Percentiles rank a stretch among this genome's conserved stretches.
These are phyloP conservation scores for Psilopogon haemacephalus DNA, from an alignment of 2,113 vertebrate genomes.

Conservation along the genomic window DNA sequence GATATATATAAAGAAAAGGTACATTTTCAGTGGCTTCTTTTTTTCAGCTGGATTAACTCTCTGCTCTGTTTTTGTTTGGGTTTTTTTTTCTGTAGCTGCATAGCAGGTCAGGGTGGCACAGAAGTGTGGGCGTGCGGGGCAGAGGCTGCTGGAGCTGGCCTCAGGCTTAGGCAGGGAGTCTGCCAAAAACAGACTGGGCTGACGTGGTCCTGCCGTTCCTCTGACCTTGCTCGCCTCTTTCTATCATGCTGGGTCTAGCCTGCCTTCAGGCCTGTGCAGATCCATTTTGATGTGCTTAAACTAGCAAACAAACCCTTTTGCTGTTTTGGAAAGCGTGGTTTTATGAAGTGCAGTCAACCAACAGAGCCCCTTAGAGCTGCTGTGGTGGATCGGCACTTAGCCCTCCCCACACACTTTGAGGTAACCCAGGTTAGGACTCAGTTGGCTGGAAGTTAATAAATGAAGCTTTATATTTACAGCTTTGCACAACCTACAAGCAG, in stretches of 20 bases:
- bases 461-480: no score
- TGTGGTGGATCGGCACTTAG: no score
- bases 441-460: no score
- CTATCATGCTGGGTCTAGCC: neutral
- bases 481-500: no score
- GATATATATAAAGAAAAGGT: neutral
- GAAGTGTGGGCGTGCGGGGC: neutral
- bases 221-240: neutral
- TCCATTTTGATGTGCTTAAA: neutral
- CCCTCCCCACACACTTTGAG: no score
- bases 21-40: fast-evolving
- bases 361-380: neutral
- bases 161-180: neutral
- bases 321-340: neutral
- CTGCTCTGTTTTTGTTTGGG: neutral
- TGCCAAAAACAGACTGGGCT: neutral
- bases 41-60: neutral
- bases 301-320: neutral
- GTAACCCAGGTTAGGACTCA: no score
- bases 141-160: neutral
- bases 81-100: neutral
- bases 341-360: neutral
- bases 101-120: neutral
- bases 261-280: neutral
- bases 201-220: neutral